Percentiles rank a stretch among this genome's conserved stretches.
These are phyloP conservation scores for Sitobion miscanthi DNA, from an alignment of 1,140 invertebrate species.

Conservation along the genomic window DNA sequence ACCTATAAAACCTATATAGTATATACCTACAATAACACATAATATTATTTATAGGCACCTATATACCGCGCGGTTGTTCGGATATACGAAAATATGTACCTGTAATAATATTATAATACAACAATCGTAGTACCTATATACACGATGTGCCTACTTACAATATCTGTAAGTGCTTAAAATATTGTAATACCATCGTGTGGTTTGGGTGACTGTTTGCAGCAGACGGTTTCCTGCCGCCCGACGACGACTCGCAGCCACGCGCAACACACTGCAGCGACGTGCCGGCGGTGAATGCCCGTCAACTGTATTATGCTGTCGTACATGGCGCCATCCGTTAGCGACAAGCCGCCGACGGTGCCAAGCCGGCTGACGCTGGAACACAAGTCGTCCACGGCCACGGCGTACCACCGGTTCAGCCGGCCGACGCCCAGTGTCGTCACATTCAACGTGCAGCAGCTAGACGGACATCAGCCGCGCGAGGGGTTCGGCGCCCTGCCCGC, in stretches of 20 bases:
- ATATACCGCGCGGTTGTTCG: too few species aligned
- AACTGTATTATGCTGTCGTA: conserved; percentile 68
- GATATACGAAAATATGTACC: too few species aligned
- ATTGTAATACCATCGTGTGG: too few species aligned
- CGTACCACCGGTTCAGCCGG: conserved; percentile 64
- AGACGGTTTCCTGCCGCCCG: not conserved
- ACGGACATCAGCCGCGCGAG: not conserved
- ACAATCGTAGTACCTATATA: too few species aligned
- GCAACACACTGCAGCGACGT: not conserved
- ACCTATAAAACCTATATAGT: not conserved
- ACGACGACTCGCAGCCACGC: not conserved
- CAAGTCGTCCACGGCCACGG: conserved; percentile 16
- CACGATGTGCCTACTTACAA: too few species aligned
- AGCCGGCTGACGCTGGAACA: conserved; percentile 61
- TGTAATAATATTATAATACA: too few species aligned
- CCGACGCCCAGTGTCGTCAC: conserved; percentile 57
- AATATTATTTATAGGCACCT: too few species aligned
- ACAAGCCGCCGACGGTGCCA: conserved; percentile 69
- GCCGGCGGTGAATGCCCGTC: not conserved
- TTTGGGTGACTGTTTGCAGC: not conserved
- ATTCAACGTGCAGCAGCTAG: conserved; percentile 18
- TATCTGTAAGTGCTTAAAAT: too few species aligned
- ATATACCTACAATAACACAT: too few species aligned
- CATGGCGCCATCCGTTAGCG: conserved; percentile 71
- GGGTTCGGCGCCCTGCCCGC: conserved; percentile 57